These are phyloP conservation scores for Amniataba percoides DNA, from an alignment of 2,797 vertebrate genomes.

Conservation along the genomic window DNA sequence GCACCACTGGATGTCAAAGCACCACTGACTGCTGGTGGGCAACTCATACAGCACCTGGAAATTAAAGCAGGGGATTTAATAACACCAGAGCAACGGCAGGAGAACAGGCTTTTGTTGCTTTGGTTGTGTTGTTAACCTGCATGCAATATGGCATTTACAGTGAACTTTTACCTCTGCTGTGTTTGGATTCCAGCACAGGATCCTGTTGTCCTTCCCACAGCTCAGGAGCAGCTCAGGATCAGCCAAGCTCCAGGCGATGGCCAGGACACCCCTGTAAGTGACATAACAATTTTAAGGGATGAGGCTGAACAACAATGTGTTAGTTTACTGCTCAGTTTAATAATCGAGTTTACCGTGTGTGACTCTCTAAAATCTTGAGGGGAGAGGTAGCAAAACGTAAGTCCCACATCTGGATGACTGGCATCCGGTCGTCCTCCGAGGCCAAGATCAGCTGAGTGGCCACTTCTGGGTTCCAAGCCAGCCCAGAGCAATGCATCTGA, in stretches of 20 bases:
- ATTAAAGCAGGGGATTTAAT: background rate
- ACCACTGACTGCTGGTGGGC: slow-evolving; percentile 95
- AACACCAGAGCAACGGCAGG: background rate
- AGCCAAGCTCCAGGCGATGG: slow-evolving; percentile 95
- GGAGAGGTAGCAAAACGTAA: slow-evolving; percentile 97
- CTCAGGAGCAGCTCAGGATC: slow-evolving; percentile 96
- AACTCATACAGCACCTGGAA: slow-evolving; percentile 95
- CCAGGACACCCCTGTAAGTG: slow-evolving; percentile 89
- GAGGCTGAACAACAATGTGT: background rate
- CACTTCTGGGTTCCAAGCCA: slow-evolving; percentile 97
- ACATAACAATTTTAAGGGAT: background rate
- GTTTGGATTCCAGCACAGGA: slow-evolving; percentile 97
- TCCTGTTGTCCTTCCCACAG: slow-evolving; percentile 96
- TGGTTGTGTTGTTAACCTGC: background rate
- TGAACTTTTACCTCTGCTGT: slow-evolving; percentile 90
- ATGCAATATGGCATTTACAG: background rate
- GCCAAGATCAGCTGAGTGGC: slow-evolving; percentile 96
- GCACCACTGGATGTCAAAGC: slow-evolving; percentile 99
- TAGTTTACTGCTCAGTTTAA: background rate
- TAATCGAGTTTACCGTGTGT: slow-evolving; percentile 88
- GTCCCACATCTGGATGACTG: slow-evolving; percentile 99
- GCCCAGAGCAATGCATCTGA: slow-evolving; percentile 97
- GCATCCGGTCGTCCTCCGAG: slow-evolving; percentile 96
- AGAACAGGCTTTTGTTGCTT: background rate
- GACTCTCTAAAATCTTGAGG: slow-evolving; percentile 95